These are phyloP conservation scores for Adelphocoris suturalis DNA, from an alignment of 2,888 invertebrate genomes.

Conservation along the genomic window DNA sequence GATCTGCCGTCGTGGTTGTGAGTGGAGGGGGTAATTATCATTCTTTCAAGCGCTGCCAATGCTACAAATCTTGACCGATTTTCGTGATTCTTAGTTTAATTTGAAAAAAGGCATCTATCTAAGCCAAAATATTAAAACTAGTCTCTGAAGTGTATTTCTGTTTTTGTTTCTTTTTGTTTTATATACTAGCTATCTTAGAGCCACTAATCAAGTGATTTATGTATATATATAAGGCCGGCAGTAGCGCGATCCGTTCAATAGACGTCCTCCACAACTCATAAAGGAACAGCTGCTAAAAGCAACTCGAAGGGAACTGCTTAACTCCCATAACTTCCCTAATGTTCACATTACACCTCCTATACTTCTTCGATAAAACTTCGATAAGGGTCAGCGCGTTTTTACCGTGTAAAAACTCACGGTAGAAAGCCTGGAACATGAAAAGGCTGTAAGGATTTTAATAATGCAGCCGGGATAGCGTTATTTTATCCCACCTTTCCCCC, in stretches of 20 bases:
- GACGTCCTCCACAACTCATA: not conserved
- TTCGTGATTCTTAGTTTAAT: no score
- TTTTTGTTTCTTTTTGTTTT: no score
- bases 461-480: slow-evolving; percentile 1
- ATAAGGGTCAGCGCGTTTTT: not conserved
- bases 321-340: not conserved
- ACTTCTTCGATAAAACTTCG: slow-evolving; percentile 22
- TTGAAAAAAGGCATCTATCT: no score
- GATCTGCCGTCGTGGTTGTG: no score
- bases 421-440: not conserved
- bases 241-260: not conserved
- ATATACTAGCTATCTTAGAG: no score
- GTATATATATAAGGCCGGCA: no score
- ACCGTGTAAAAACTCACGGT: not conserved
- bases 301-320: not conserved
- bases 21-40: no score
- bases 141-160: no score
- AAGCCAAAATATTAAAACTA: no score
- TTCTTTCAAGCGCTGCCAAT: no score
- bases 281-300: not conserved
- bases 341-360: not conserved
- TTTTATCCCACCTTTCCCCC: not conserved
- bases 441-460: slow-evolving; percentile 26
- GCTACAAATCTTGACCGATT: no score
- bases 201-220: no score